Conservation (phyloP, 2,888 invertebrate genomes). For the Drosophila fulvimacula region DNA sequence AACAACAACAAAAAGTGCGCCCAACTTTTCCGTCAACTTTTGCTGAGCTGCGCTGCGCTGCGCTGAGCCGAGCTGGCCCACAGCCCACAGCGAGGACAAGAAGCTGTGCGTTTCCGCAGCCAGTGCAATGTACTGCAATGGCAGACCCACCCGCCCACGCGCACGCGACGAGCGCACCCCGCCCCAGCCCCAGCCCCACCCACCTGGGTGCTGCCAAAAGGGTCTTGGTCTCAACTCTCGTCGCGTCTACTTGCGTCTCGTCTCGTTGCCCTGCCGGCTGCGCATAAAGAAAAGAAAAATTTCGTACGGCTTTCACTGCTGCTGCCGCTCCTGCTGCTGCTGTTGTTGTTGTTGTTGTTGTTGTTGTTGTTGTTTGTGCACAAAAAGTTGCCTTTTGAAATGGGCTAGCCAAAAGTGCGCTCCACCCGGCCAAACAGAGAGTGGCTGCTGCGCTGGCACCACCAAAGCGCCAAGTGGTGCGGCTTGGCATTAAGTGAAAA, state of each 20-base stretch:
- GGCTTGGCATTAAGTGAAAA: conserved; percentile 79
- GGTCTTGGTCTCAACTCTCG: conserved; percentile 69
- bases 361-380: conserved; percentile 46
- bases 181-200: neutral
- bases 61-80: conserved; percentile 54
- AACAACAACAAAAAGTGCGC: conserved; percentile 38
- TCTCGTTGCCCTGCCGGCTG: conserved; percentile 59
- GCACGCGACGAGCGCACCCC: neutral
- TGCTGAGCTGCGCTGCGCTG: conserved; percentile 38
- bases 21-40: conserved; percentile 76
- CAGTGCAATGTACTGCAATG: conserved; percentile 61
- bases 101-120: conserved; percentile 78
- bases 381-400: conserved; percentile 69
- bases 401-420: conserved; percentile 63
- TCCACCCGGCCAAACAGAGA: conserved; percentile 20
- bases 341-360: conserved; percentile 34
- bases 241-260: conserved; percentile 24
- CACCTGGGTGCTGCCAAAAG: conserved; percentile 61
- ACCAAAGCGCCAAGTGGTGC: conserved; percentile 60
- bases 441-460: conserved; percentile 36
- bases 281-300: conserved; percentile 78
- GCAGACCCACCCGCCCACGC: conserved; percentile 18
- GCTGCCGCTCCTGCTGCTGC: conserved; percentile 23
- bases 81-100: conserved; percentile 76
- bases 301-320: conserved; percentile 71